These are phyloP conservation scores for Ianthella basta DNA, from an alignment of 37 sponge, comb jelly and placozoan species.

Conservation along the genomic window DNA sequence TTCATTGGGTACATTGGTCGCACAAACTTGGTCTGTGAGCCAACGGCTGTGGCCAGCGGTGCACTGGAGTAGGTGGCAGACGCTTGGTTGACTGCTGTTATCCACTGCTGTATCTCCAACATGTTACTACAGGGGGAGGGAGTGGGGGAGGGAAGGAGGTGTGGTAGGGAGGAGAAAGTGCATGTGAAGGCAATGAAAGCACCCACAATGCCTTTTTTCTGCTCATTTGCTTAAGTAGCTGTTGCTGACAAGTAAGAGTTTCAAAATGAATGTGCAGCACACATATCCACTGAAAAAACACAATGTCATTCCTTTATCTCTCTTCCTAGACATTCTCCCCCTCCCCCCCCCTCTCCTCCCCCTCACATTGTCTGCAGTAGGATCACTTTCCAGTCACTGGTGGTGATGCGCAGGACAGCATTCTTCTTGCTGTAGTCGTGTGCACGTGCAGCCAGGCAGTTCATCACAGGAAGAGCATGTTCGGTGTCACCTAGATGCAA, in stretches of 20 bases:
- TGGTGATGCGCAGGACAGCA: slow-evolving; percentile 76
- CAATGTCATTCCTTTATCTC: background rate
- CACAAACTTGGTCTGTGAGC: slow-evolving; percentile 36
- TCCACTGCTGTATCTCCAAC: slow-evolving; percentile 90
- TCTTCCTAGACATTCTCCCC: background rate
- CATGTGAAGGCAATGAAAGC: no score
- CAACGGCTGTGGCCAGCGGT: slow-evolving; percentile 84
- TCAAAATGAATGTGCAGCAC: no score
- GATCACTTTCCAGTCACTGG: slow-evolving; percentile 82
- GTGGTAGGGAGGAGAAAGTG: background rate
- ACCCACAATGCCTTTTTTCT: no score
- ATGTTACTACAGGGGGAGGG: slow-evolving; percentile 36
- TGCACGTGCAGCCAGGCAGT: slow-evolving; percentile 78
- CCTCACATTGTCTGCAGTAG: slow-evolving; percentile 78
- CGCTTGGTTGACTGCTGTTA: slow-evolving; percentile 87
- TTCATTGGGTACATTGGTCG: slow-evolving; percentile 38
- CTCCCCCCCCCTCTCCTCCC: background rate
- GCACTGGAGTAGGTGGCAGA: slow-evolving; percentile 79
- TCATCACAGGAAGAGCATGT: slow-evolving; percentile 71
- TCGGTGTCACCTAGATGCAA: slow-evolving; percentile 70
- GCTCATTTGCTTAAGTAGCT: no score
- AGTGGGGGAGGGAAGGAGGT: no score
- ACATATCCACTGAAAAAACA: no score
- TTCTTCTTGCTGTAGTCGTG: slow-evolving; percentile 81
- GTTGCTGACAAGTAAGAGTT: no score